A percentile compares a stretch with the other conserved stretches of the same genome.
These are phyloP conservation scores for Gymnogyps californianus DNA, from an alignment of 2,113 vertebrate genomes.

Conservation along the genomic window DNA sequence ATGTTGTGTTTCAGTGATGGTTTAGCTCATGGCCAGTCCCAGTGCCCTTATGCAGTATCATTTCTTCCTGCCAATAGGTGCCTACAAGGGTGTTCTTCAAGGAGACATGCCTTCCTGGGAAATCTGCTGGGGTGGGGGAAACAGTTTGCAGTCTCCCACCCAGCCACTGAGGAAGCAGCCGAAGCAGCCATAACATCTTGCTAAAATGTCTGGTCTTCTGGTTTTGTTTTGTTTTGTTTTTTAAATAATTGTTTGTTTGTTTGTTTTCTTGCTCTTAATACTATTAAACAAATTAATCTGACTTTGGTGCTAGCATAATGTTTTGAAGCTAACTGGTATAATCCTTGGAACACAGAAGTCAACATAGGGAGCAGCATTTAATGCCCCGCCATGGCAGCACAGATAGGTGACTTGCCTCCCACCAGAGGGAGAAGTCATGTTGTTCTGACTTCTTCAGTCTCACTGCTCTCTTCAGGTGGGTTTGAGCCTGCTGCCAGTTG, in stretches of 20 bases:
- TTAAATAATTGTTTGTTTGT: neutral
- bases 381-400: neutral
- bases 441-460: neutral
- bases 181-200: neutral
- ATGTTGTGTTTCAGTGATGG: neutral
- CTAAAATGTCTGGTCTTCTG: neutral
- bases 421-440: neutral
- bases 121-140: fast-evolving
- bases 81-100: neutral
- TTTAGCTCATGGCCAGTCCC: neutral
- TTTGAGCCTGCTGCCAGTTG: neutral
- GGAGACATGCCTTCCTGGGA: neutral
- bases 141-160: neutral
- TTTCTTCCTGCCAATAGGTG: neutral
- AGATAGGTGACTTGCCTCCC: neutral
- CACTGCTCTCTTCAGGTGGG: neutral
- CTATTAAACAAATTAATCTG: neutral
- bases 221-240: neutral
- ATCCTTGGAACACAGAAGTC: neutral
- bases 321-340: neutral
- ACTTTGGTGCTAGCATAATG: neutral
- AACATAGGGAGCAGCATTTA: neutral
- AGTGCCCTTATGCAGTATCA: neutral
- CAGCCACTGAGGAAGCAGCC: neutral
- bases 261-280: neutral